Evolutionary conservation across 1,140 invertebrate species (phyloP).

Genomic region (Campoletis sonorensis): DNA sequence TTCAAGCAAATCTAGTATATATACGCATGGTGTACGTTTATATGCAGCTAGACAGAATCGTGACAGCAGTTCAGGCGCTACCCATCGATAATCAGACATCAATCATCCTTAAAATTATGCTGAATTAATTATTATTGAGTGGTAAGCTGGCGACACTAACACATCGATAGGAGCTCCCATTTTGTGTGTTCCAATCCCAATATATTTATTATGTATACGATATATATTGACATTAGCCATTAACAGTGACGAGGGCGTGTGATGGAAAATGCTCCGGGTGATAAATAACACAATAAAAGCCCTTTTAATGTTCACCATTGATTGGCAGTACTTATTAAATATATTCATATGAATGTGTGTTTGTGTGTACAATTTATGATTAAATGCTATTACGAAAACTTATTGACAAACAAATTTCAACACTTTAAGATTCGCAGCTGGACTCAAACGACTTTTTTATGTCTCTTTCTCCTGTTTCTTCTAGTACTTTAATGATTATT

Average conservation of each 20-base stretch:
- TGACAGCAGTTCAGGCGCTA: conserved; percentile 44
- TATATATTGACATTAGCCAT: background rate
- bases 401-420: background rate
- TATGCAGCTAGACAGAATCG: background rate
- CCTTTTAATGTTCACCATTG: background rate
- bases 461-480: background rate
- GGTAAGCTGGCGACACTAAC: conserved; percentile 40
- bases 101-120: conserved; percentile 57
- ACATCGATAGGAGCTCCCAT: background rate
- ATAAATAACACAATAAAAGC: background rate
- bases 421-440: conserved; percentile 45
- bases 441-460: conserved; percentile 2
- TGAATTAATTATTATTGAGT: conserved; percentile 58
- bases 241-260: background rate
- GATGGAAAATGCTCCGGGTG: background rate
- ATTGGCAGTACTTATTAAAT: too few species aligned
- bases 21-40: background rate
- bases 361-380: too few species aligned
- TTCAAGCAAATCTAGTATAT: background rate
- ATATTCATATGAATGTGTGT: too few species aligned
- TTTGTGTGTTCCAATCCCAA: background rate
- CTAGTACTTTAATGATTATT: background rate
- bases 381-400: background rate
- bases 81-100: conserved; percentile 55
- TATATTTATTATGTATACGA: background rate